Evolutionary conservation across 64 coral and sea anemone species (phyloP), one percentile per base, ranked within the genome.

Genomic region (Exaiptasia diaphana): DNA sequence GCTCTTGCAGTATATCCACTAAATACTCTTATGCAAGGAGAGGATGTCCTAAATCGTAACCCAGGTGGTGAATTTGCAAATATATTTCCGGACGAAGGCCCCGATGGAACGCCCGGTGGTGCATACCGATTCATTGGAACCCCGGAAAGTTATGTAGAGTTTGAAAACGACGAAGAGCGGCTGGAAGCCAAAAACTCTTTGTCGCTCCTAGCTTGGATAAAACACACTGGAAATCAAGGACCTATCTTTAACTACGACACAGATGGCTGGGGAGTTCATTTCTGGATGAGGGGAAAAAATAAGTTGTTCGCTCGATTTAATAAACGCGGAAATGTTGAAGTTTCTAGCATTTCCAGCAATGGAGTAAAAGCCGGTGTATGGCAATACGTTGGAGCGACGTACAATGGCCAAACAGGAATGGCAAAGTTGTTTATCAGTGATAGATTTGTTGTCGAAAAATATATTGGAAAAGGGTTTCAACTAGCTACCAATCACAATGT

Each of bases 371-470:
- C 86, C 0, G 42, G 41, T 11, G 71, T 71, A 23, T 94, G 91
- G 91, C 87, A 94, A 41, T 94, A 85, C 61, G 45, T 94, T 32
- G 91, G 76, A 41, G 64, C 80, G 1, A 89, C 86, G 0, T 94
- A 94, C 64, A 61, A 94, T 28, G 33, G 89, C n/a, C 8, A 49
- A 1, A 79, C 86, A 5, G 86, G 91, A 0, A 64, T 73, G 21
- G 91, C 91, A 0, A 83, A 69, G 23, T 60, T 94, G 5, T 94
- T 77, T 49, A 62, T 94, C 9, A 78, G 89, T 41, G 70, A 74
- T 37, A 75, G 38, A 73, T 7, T 89, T 5, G 74, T 88, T 42
- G 91, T 80, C 15, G 67, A 61, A 15, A 78, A 60, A 60, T 85
- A 33, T n/a, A 60, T 94, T 33, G 91, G 91, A n/a, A n/a, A n/a